phyloP scores from a whole-genome alignment of 2,888 invertebrate species.

The Erebia epiphron region DNA sequence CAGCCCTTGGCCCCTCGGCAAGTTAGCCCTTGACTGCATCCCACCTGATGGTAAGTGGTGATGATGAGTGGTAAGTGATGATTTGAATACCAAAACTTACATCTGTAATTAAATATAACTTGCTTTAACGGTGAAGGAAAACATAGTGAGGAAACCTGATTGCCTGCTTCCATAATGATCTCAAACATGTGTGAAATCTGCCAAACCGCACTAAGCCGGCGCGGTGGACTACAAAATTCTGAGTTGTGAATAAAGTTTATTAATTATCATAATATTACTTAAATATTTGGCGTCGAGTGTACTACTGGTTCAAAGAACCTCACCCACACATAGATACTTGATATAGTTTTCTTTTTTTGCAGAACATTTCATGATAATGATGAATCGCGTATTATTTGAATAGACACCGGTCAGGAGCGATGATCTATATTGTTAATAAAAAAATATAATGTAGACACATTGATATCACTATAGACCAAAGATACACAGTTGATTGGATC shows the following conservation, averaged over 20 bases:
- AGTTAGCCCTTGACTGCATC: no score
- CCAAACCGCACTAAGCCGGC: no score
- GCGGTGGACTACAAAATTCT: background rate
- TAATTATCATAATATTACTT: background rate
- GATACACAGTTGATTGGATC: background rate
- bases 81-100: no score
- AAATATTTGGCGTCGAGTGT: constrained; percentile 14
- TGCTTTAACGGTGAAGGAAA: no score
- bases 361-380: constrained; percentile 64
- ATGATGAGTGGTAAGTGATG: no score
- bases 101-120: no score
- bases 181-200: no score
- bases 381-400: constrained; percentile 66
- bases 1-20: no score
- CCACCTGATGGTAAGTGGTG: no score
- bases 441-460: constrained; percentile 29
- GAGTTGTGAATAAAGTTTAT: background rate
- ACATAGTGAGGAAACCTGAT: no score
- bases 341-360: constrained; percentile 61
- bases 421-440: constrained; percentile 36
- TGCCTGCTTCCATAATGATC: no score
- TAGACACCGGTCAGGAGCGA: constrained; percentile 48
- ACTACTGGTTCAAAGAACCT: constrained; percentile 61
- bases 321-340: constrained; percentile 56
- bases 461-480: background rate